Evolutionary conservation across 2,797 vertebrate genomes (phyloP), one percentile per base, ranked within the genome.

Genomic region (Onychomys arenicola): DNA sequence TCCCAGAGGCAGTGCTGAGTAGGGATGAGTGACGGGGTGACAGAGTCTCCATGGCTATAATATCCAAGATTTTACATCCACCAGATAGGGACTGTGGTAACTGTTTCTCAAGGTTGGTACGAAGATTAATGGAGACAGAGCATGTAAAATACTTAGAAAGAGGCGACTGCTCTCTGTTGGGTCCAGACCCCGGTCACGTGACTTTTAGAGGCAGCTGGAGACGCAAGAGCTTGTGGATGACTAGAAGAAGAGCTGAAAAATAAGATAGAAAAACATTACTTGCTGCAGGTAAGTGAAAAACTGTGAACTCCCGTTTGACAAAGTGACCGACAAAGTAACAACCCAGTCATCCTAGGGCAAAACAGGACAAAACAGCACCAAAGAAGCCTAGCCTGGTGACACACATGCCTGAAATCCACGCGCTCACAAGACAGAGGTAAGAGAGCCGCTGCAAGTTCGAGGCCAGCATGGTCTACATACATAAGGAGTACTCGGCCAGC

Each of bases 31-130:
- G 5, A 52, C 40, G 0, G 1, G 16, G 17, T 21, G 4, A 13
- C 11, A 57, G 37, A 34, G 87, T 63, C 67, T 75, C 55, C 12
- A 29, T 0, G 6, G 82, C n/a, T 49, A 0, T 55, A n/a, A 65
- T 0, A 0, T 43, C 23, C 37, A 23, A 49, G 57, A 63, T 12
- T 40, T 73, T 93, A 67, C 34, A 6, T 59, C 65, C 75, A 32
- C 61, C 65, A 86, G 75, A 80, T 29, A 90, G 57, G 19, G 43
- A 73, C 71, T 14, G 19, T 63, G 67, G 65, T 49, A 49, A 43
- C 5, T 71, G 37, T 76, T 61, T 94, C 85, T 95, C 77, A 75
- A 94, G 92, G 73, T 57, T 67, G 57, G 84, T 84, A 23, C 5
- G 11, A 90, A 67, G 65, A 93, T 25, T 29, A 82, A 73, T 14